These are phyloP conservation scores for Vicugna pacos DNA, from an alignment of 2,113 vertebrate genomes.

Conservation along the genomic window DNA sequence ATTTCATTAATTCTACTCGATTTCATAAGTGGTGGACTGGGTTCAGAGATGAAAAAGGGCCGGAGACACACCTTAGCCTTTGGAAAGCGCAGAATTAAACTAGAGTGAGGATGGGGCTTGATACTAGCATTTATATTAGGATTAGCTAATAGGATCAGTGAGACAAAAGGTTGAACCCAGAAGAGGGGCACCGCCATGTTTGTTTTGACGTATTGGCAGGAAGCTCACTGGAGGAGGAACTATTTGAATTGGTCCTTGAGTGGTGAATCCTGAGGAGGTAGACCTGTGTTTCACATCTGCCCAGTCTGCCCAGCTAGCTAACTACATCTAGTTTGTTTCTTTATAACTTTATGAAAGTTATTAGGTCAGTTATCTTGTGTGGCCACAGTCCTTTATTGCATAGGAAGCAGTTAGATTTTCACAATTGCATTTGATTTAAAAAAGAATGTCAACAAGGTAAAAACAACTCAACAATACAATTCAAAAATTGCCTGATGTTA, in stretches of 20 bases:
- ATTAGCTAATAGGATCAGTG: not conserved
- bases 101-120: not conserved
- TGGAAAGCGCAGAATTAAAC: slow-evolving; percentile 14
- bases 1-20: not conserved
- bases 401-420: slow-evolving; percentile 4
- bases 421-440: not conserved
- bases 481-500: not conserved
- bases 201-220: not conserved
- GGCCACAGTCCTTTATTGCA: not conserved
- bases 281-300: not conserved
- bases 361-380: not conserved
- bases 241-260: not conserved
- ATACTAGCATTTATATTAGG: not conserved
- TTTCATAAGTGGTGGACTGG: not conserved
- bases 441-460: not conserved
- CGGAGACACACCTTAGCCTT: not conserved
- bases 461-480: not conserved
- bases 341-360: slow-evolving; percentile 5
- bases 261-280: not conserved
- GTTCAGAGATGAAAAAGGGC: not conserved
- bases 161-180: not conserved
- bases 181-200: not conserved
- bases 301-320: not conserved
- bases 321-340: not conserved
- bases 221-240: not conserved